Evolutionary conservation across 2,113 vertebrate species (phyloP), one percentile per base, ranked within the genome.

Genomic region (Rhizomys pruinosus): DNA sequence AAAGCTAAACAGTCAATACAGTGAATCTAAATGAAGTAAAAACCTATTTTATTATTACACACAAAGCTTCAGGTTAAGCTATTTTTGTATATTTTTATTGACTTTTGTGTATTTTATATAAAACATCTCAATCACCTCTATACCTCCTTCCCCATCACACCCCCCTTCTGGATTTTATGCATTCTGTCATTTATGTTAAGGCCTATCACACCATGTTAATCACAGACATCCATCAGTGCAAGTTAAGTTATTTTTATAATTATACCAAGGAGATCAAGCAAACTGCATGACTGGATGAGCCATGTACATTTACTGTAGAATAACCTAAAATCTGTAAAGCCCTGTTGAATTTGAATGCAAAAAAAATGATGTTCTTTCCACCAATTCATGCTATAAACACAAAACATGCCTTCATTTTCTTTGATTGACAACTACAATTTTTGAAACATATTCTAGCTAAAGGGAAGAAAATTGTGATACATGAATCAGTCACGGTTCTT

Each of bases 401-500:
- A 27, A 88, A 39, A 96, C 90, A 96, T 7, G 52, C 81, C 96
- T 97, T 97, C 82, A 87, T 97, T 97, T 97, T 5, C 34, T 96
- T 92, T 98, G 98, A 98, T 96, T 97, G 98, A 97, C 97, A 97
- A 78, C 95, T 97, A 92, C 97, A 97, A 97, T 98, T 98, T 93
- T 91, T 74, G 78, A 89, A 96, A 89, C 93, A 95, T 95, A 97
- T 94, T 95, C 94, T 77, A 84, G 92, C 92, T 98, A 97, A 98
- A 97, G 96, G 91, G 93, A 98, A 93, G 95, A 97, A 97, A 97
- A 97, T 97, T 97, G 90, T 84, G 93, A 78, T 87, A 89, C 64
- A 96, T 68, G 79, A 97, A 97, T 98, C 96, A 97, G 94, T 98
- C 98, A 94, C 47, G 80, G 96, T 96, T 98, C 91, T 98, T 96